phyloP scores from a whole-genome alignment of 2,797 vertebrate species.

The Tamandua tetradactyla region DNA sequence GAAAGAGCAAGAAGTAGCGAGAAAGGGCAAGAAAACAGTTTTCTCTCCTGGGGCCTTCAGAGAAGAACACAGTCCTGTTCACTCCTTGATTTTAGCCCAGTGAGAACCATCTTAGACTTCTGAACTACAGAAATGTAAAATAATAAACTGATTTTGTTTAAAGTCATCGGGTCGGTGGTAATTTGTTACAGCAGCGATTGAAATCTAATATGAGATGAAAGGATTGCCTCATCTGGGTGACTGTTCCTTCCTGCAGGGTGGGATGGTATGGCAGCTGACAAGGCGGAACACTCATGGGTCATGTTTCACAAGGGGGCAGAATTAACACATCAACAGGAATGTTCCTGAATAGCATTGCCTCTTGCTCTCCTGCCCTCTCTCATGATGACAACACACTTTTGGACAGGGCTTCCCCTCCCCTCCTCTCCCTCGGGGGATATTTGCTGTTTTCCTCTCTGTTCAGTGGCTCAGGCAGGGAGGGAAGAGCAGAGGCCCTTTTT shows the following conservation, averaged over 20 bases:
- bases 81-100: not conserved
- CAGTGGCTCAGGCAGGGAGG: not conserved
- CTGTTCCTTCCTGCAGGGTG: constrained; percentile 9
- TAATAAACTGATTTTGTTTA: constrained; percentile 39
- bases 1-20: not conserved
- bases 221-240: not conserved
- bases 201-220: constrained; percentile 27
- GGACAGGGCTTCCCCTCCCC: not conserved
- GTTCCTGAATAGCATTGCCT: not conserved
- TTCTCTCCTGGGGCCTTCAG: not conserved
- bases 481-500: not conserved
- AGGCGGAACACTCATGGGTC: not conserved
- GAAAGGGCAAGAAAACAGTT: not conserved
- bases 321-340: not conserved
- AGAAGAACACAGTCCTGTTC: not conserved
- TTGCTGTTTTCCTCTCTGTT: not conserved
- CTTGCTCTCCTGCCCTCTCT: not conserved
- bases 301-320: not conserved
- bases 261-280: constrained; percentile 30
- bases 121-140: not conserved
- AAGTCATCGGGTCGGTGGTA: not conserved
- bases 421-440: not conserved
- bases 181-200: constrained; percentile 6
- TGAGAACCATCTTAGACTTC: not conserved
- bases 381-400: not conserved